Conservation (phyloP, 1,140 invertebrate species). For the Myzus persicae region DNA sequence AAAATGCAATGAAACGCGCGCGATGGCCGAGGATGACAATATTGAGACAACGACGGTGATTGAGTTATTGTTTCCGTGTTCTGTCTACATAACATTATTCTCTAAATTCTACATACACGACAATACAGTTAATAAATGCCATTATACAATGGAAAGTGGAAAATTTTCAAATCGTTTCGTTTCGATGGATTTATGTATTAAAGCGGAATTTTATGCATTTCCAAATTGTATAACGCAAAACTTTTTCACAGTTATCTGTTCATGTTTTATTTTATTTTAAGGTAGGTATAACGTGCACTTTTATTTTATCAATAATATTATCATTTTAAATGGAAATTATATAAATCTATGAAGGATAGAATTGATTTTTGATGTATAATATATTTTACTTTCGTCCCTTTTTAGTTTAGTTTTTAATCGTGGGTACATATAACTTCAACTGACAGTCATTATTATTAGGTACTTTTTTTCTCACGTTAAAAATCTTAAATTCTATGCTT, state of each 20-base stretch:
- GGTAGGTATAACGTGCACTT: neutral
- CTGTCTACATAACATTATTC: neutral
- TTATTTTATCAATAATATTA: neutral
- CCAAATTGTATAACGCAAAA: neutral
- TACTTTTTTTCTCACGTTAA: too few species aligned
- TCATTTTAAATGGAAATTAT: neutral
- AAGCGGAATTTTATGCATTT: neutral
- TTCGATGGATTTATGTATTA: neutral
- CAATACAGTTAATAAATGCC: neutral
- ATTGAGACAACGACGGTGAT: neutral
- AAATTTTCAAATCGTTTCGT: neutral
- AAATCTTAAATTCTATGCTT: too few species aligned
- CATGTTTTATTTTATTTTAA: neutral
- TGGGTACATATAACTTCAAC: too few species aligned
- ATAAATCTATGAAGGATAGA: neutral
- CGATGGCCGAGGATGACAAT: neutral
- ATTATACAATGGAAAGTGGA: neutral
- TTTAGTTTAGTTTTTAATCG: too few species aligned
- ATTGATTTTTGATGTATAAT: too few species aligned
- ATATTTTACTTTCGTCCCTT: too few species aligned
- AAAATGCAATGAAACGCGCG: neutral
- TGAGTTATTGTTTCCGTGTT: conserved; percentile 19
- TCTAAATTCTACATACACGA: neutral
- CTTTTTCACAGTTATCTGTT: neutral
- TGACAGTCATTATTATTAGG: too few species aligned